phyloP scores from a whole-genome alignment of 1,140 invertebrate genomes.

The Epicauta chinensis region DNA sequence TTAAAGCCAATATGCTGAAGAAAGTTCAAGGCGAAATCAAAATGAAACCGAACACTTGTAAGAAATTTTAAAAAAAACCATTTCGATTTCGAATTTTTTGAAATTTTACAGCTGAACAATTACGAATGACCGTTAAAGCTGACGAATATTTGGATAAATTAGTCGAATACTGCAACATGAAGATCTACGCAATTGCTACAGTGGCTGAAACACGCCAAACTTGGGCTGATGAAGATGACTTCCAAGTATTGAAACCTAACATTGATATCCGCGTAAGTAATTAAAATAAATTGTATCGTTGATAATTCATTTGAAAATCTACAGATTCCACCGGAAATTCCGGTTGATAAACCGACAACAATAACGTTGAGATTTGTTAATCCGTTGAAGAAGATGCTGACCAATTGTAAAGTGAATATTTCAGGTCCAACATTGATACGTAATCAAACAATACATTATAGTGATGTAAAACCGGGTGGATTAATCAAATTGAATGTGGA shows the following conservation, averaged over 20 bases:
- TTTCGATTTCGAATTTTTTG: conserved; percentile 2
- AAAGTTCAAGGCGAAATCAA: conserved; percentile 57
- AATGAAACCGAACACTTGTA: conserved; percentile 49
- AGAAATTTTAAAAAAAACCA: conserved; percentile 9
- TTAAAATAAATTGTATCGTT: not conserved
- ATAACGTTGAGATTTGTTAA: conserved; percentile 61
- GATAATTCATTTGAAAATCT: conserved; percentile 18
- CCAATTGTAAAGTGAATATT: conserved; percentile 59
- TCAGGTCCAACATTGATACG: conserved; percentile 60
- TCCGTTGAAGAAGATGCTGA: conserved; percentile 55
- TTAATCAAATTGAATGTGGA: conserved; percentile 48
- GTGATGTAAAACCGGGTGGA: conserved; percentile 49
- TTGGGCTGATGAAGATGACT: conserved; percentile 70
- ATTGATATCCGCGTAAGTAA: conserved; percentile 55
- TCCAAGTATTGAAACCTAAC: conserved; percentile 63
- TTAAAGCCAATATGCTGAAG: conserved; percentile 61
- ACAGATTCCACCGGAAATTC: conserved; percentile 53
- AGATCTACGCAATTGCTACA: conserved; percentile 61
- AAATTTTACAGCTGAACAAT: conserved; percentile 50
- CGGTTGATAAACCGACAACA: conserved; percentile 48
- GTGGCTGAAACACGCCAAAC: conserved; percentile 67
- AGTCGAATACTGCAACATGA: conserved; percentile 70
- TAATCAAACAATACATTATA: conserved; percentile 49
- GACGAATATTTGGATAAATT: conserved; percentile 65
- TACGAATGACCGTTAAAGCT: conserved; percentile 51